Base-by-base conservation (phyloP, 2,888 invertebrate species). In the Drosophila kanekoi region DNA sequence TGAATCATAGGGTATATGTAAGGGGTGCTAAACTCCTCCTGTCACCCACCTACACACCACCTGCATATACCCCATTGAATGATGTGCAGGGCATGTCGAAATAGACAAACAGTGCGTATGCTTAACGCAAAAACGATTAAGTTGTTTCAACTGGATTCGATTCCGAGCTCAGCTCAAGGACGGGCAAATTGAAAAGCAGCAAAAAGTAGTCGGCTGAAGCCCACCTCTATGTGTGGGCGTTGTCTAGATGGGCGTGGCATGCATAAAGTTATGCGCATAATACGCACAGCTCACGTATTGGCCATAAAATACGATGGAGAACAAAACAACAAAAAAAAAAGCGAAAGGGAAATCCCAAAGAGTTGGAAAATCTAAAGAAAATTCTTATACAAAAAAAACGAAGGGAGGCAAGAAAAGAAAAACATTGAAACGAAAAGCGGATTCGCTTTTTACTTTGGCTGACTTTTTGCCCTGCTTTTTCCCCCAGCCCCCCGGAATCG, bases 121-220 rank as follows among this genome's bases (percentile, higher is more conserved):
- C 77, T 77, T 85, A 86, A 85, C 70, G 84, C 73, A 87, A 76
- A 79, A 86, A 83, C 86, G 85, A 85, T 85, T 85, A 86, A 85
- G 85, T 86, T 85, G 87, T 81, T 82, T 38, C 62, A 59, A 71
- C 52, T 52, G 54, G 66, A 67, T 65, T 63, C 62, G 68, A 81
- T 75, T 66, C 23, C 52, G 51, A 64, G 59, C 33, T 47, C 62
- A 53, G 57, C 59, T 51, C 20, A 28, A 38, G 45, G 57, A 69
- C 65, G 77, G 79, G 81, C 40, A 84, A 86, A 86, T 86, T 85
- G 86, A 84, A 86, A 83, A 59, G 41, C 23, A 59, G 43, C 43
- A 41, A 33, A 54, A 43, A 14, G 23, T 35, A 44, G 54, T 44
- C 23, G 23, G 4, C 44, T 28, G 59, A 70, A 47, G 44, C 28